A percentile compares a stretch with the other conserved stretches of the same genome.
Evolutionary conservation across 1,140 invertebrate species (phyloP).

Genomic region (Laodelphax striatellus): DNA sequence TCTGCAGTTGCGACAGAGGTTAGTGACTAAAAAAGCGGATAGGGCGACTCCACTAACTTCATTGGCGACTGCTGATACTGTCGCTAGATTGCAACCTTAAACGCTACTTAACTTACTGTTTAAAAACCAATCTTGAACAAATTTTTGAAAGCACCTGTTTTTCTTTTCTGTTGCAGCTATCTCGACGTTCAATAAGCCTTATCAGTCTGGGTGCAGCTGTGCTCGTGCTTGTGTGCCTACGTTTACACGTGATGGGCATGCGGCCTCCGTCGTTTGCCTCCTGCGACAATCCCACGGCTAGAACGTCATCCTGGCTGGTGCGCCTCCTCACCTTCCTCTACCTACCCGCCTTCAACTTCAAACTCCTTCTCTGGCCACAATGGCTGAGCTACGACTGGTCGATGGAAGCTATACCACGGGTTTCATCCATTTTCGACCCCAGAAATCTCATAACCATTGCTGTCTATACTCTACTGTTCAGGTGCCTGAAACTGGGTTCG

Average conservation of each 20-base stretch:
- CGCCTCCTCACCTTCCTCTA: conserved; percentile 75
- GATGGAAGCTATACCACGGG: conserved; percentile 81
- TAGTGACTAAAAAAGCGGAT: too few relatives aligned
- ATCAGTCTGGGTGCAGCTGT: neutral
- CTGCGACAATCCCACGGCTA: conserved; percentile 82
- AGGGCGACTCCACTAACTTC: too few relatives aligned
- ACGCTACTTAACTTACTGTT: too few relatives aligned
- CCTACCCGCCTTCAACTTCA: conserved; percentile 75
- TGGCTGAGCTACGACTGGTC: conserved; percentile 90
- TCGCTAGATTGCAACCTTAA: too few relatives aligned
- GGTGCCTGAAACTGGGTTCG: neutral
- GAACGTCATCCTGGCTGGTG: conserved; percentile 53
- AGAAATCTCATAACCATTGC: conserved; percentile 57
- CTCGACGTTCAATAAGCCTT: neutral
- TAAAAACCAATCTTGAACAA: too few relatives aligned
- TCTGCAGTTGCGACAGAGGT: too few relatives aligned
- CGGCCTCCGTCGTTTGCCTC: conserved; percentile 66
- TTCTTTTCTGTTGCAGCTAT: neutral
- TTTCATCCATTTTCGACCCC: conserved; percentile 57
- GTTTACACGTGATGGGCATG: conserved; percentile 48
- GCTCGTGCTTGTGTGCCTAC: conserved; percentile 12
- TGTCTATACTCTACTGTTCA: conserved; percentile 44
- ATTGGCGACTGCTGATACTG: too few relatives aligned
- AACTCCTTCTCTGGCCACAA: conserved; percentile 67
- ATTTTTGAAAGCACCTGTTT: neutral